Conservation (phyloP, 2,113 vertebrate genomes). For the Fulica atra region DNA sequence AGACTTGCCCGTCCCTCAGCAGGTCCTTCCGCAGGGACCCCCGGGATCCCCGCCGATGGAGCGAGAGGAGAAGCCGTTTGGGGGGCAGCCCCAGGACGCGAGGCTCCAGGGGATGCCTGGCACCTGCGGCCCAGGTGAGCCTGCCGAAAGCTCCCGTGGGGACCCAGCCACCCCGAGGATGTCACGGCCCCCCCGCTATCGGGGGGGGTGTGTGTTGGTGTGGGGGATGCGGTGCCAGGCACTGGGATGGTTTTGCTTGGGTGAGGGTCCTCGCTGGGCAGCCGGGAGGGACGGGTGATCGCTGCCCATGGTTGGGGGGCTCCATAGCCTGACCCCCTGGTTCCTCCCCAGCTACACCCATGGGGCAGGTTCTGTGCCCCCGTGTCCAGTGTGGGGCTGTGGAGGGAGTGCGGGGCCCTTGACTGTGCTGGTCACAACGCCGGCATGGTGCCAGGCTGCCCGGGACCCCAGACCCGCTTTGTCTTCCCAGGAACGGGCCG, state of each 20-base stretch:
- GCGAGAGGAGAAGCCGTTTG: neutral
- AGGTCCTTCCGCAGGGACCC: neutral
- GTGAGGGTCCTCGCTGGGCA: neutral
- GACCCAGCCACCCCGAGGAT: too few species aligned
- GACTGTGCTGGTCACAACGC: neutral
- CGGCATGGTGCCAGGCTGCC: neutral
- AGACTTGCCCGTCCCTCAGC: neutral
- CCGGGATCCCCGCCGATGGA: neutral
- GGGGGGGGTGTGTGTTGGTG: fast-evolving
- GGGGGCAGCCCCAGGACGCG: neutral
- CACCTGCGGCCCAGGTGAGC: neutral
- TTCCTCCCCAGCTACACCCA: neutral
- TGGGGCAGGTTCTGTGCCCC: neutral
- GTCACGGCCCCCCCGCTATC: too few species aligned
- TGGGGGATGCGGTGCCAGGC: too few species aligned
- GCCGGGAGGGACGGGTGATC: too few species aligned
- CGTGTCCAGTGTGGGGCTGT: neutral
- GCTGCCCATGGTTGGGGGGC: neutral
- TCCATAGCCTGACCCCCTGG: neutral
- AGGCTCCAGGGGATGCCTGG: neutral
- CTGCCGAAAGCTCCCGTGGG: neutral
- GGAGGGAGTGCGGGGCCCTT: neutral
- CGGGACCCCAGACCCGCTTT: neutral
- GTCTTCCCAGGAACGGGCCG: neutral
- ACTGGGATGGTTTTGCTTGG: fast-evolving